Evolutionary conservation across 2,797 vertebrate species (phyloP), one percentile per base, ranked within the genome.

Genomic region (Paedocypris micromegethes): DNA sequence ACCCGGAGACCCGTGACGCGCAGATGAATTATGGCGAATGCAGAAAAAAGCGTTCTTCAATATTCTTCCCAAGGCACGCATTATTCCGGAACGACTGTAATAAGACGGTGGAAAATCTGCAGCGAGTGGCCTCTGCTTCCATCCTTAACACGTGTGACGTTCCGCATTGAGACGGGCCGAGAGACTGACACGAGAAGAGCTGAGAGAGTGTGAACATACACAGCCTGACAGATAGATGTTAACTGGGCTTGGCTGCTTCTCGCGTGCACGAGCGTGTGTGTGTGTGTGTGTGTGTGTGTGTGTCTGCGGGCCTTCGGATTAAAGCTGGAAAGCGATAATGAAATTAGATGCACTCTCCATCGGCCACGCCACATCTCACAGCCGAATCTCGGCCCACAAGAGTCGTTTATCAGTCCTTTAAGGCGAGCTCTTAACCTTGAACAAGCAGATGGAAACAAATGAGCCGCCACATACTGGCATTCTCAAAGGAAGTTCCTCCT

Each of bases 391-490:
- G 76, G 82, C 84, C 83, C 66, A n/a, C 40, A 84, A 86, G 86
- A 84, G 83, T 78, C 78, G 84, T 89, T 87, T 83, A 87, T 89
- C 87, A 86, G 80, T 76, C 79, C 49, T 77, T 74, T 83, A 80
- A 83, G 80, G 83, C 78, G 82, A 82, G 84, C 85, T 86, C 88
- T 89, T 89, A 90, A 90, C 89, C 90, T 90, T 90, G 88, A 86
- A 86, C 83, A 81, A 80, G 84, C 81, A 83, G 83, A 86, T 81
- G 86, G 83, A 88, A 84, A 83, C 80, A 80, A 84, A 86, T 80
- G 84, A 86, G 86, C 84, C 60, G 84, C 83, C 80, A 85, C 79
- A 80, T 65, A 57, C 66, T 61, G 55, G 70, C 75, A 79, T 80
- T 83, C 87, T 83, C 82, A 78, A 80, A 81, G 67, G 64, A 79